These are phyloP conservation scores for Eublepharis macularius DNA, from an alignment of 2,113 vertebrate genomes.

Conservation along the genomic window DNA sequence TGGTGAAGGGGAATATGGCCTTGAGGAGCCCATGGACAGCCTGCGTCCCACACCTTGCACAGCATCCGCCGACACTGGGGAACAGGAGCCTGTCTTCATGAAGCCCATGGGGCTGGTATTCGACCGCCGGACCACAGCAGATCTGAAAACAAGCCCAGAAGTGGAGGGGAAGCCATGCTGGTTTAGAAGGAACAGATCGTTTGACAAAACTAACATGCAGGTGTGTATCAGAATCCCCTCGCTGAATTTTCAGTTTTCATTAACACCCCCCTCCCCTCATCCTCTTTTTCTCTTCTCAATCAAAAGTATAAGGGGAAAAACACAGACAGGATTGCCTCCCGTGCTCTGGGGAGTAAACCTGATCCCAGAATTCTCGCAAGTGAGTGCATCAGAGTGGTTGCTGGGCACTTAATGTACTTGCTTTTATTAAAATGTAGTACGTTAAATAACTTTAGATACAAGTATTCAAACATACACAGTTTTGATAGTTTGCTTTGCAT, in stretches of 20 bases:
- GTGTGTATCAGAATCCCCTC: no score
- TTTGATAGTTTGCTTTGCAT: not conserved
- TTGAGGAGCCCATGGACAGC: conserved; percentile 90
- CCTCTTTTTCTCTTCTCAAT: no score
- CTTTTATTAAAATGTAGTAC: not conserved
- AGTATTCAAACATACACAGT: not conserved
- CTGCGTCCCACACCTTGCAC: conserved; percentile 81
- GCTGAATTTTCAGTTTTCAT: no score
- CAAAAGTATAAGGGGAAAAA: no score
- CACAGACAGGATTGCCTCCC: not conserved
- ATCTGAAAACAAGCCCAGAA: conserved; percentile 68
- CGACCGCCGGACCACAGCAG: conserved; percentile 89
- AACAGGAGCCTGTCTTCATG: conserved; percentile 85
- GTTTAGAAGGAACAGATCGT: no score
- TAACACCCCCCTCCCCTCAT: no score
- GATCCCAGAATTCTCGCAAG: no score
- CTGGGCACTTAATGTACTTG: no score
- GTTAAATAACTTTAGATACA: not conserved
- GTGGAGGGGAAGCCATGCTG: not conserved
- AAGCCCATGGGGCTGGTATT: conserved; percentile 97
- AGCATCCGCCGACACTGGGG: conserved; percentile 82
- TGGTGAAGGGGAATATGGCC: conserved; percentile 94
- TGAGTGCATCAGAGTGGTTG: no score
- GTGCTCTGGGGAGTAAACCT: no score
- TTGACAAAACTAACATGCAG: not conserved